A percentile compares a stretch with the other conserved stretches of the same genome.
phyloP scores from a whole-genome alignment of 2,797 vertebrate genomes.

The Microchirus variegatus region DNA sequence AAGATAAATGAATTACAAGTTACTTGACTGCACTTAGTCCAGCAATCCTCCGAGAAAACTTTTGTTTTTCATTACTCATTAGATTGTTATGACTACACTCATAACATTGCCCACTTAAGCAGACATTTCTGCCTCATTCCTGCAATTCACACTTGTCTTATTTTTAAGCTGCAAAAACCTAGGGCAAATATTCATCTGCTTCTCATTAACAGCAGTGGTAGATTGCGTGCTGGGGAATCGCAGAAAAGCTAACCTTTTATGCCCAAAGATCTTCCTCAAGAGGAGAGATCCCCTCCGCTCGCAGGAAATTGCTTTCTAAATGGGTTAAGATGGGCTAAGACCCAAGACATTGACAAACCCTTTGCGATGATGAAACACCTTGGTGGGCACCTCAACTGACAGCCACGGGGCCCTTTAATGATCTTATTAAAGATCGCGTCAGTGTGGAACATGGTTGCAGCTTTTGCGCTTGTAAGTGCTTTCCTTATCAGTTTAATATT shows the following conservation, averaged over 20 bases:
- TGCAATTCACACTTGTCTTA: constrained; percentile 62
- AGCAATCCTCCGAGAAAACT: constrained; percentile 61
- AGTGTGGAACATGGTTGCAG: constrained; percentile 55
- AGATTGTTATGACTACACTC: too few species aligned
- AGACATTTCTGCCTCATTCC: constrained; percentile 48
- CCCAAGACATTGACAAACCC: constrained; percentile 76
- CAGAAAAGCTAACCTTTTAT: constrained; percentile 73
- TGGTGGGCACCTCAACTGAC: constrained; percentile 62
- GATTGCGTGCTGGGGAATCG: constrained; percentile 72
- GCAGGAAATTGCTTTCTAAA: constrained; percentile 79
- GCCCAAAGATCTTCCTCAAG: constrained; percentile 71
- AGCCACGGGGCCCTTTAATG: constrained; percentile 66
- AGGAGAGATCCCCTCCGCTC: constrained; percentile 68
- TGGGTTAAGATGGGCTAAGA: constrained; percentile 83
- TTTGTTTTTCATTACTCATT: constrained; percentile 44
- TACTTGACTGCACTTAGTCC: constrained; percentile 54
- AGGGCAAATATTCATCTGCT: constrained; percentile 72
- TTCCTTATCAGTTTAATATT: constrained; percentile 69
- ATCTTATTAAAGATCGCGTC: constrained; percentile 74
- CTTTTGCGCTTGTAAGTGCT: constrained; percentile 66
- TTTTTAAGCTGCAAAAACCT: constrained; percentile 77
- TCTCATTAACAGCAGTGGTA: constrained; percentile 71
- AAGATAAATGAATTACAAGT: constrained; percentile 5
- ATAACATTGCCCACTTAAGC: constrained; percentile 45
- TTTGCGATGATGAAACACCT: constrained; percentile 75